phyloP scores from a whole-genome alignment of 2,888 invertebrate species.

The Sminthurinus aureus region DNA sequence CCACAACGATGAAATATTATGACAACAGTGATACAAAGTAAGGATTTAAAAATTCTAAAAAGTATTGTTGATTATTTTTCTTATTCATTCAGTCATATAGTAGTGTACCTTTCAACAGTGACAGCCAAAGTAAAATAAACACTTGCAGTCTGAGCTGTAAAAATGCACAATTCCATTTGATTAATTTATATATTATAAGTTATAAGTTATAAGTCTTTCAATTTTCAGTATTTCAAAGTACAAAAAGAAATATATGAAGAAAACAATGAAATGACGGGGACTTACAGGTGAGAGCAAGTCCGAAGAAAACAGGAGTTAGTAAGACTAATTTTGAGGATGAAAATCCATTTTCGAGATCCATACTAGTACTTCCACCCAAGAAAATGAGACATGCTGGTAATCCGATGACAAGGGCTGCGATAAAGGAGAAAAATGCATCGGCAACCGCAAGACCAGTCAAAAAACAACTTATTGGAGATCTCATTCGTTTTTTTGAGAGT shows the following conservation, averaged over 20 bases:
- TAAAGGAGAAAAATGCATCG: slow-evolving; percentile 87
- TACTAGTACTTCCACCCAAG: slow-evolving; percentile 1
- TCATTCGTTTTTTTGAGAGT: slow-evolving; percentile 90
- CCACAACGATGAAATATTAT: not conserved
- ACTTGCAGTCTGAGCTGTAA: slow-evolving; percentile 49
- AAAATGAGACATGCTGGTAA: slow-evolving; percentile 67
- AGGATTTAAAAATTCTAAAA: slow-evolving; percentile 15
- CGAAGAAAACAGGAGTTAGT: slow-evolving; percentile 33
- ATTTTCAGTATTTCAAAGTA: too few relatives aligned
- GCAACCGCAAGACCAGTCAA: slow-evolving; percentile 91
- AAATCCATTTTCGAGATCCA: not conserved
- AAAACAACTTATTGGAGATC: slow-evolving; percentile 93
- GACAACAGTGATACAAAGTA: not conserved
- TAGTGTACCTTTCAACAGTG: slow-evolving; percentile 50
- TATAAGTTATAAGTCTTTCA: too few relatives aligned
- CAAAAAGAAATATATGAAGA: too few relatives aligned
- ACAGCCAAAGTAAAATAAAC: slow-evolving; percentile 52
- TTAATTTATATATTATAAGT: too few relatives aligned
- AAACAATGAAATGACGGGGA: not conserved
- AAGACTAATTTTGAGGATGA: slow-evolving; percentile 31
- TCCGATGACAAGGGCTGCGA: slow-evolving; percentile 83
- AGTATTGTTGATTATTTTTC: too few relatives aligned
- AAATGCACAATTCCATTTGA: not conserved
- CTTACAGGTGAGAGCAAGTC: slow-evolving; percentile 40
- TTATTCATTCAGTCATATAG: slow-evolving; percentile 31